A percentile compares a stretch with the other conserved stretches of the same genome.
These are phyloP conservation scores for Drosophila neotestacea DNA, from an alignment of 2,888 invertebrate species.

Conservation along the genomic window DNA sequence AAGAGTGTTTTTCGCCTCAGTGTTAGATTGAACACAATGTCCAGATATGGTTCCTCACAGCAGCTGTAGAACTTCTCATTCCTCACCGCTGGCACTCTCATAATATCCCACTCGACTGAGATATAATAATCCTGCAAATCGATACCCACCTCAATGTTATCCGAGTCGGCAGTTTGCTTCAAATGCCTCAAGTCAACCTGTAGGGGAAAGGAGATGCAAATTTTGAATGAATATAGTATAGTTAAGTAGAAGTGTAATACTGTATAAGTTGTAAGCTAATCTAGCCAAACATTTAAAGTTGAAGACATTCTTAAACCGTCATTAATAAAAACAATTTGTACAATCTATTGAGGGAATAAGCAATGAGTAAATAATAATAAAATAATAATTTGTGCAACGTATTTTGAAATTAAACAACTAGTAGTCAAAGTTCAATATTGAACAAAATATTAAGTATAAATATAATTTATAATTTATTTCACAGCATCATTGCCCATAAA, in stretches of 20 bases:
- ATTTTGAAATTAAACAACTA: too few species aligned
- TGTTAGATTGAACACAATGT: conserved; percentile 99
- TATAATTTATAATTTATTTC: background rate
- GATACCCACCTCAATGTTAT: conserved; percentile 95
- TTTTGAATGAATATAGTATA: too few species aligned
- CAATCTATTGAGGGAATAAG: too few species aligned
- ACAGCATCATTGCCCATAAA: background rate
- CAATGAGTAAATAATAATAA: too few species aligned
- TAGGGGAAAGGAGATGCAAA: background rate
- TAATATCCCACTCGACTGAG: conserved; percentile 99
- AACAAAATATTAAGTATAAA: too few species aligned
- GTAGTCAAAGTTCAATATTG: too few species aligned
- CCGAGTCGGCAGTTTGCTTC: conserved; percentile 94
- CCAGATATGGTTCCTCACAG: conserved; percentile 98
- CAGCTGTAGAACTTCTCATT: conserved; percentile 98
- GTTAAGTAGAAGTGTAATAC: too few species aligned
- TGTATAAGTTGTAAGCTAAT: too few species aligned
- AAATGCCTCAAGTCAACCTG: conserved; percentile 96
- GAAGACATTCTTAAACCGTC: too few species aligned
- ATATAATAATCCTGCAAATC: conserved; percentile 97
- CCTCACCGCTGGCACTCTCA: conserved; percentile 95
- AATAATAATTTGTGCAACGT: too few species aligned
- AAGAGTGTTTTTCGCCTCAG: conserved; percentile 97
- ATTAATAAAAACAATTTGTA: too few species aligned
- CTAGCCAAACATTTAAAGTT: too few species aligned